A percentile compares a stretch with the other conserved stretches of the same genome.
Evolutionary conservation across 2,888 invertebrate genomes (phyloP).

Genomic region (Luffia ferchaultella): DNA sequence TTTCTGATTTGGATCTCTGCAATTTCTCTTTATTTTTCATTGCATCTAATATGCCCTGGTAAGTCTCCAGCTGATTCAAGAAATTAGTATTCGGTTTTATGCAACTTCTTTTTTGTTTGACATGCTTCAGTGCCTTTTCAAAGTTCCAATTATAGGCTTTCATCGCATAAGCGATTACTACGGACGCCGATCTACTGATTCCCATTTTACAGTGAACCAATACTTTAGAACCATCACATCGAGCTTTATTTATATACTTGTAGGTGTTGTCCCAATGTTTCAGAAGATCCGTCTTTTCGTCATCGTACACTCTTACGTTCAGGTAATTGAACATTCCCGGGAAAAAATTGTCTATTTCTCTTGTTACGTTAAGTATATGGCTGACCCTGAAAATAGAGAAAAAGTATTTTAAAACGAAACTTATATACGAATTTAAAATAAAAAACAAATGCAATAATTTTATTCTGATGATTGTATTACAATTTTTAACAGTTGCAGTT

Average conservation of each 20-base stretch:
- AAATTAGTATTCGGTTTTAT: constrained; percentile 97
- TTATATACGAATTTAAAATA: constrained; percentile 7
- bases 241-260: constrained; percentile 94
- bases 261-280: constrained; percentile 98
- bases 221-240: constrained; percentile 90
- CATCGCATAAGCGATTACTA: constrained; percentile 98
- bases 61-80: constrained; percentile 92
- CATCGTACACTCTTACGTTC: constrained; percentile 96
- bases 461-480: no score
- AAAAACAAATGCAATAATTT: no score
- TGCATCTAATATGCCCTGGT: constrained; percentile 95
- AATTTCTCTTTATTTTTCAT: constrained; percentile 95
- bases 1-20: constrained; percentile 93
- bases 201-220: constrained; percentile 99
- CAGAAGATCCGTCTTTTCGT: constrained; percentile 94
- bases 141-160: constrained; percentile 96
- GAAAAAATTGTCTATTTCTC: constrained; percentile 99
- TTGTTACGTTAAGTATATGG: constrained; percentile 96
- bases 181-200: constrained; percentile 96
- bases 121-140: constrained; percentile 86
- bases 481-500: no score
- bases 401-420: no score
- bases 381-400: constrained; percentile 78
- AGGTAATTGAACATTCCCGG: constrained; percentile 96
- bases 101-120: constrained; percentile 89